Conservation (phyloP, 1,140 invertebrate genomes). For the Philopotamus ludificatus region DNA sequence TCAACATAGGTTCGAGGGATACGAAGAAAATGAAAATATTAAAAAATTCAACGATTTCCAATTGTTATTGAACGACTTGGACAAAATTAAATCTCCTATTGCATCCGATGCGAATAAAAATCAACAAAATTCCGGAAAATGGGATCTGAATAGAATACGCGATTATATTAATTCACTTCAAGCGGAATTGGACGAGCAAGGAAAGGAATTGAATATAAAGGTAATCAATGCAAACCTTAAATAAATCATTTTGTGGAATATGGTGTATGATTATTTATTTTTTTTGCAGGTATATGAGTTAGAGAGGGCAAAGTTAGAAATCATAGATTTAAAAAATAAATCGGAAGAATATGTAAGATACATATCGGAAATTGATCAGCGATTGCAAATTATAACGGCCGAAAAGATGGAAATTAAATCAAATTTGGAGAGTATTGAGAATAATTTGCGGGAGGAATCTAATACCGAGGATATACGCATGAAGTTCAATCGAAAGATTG, state of each 20-base stretch:
- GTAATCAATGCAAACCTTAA: slow-evolving; percentile 40
- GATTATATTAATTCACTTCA: slow-evolving; percentile 61
- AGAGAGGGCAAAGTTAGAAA: slow-evolving; percentile 52
- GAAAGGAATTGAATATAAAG: slow-evolving; percentile 54
- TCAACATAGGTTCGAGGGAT: slow-evolving; percentile 48
- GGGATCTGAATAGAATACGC: slow-evolving; percentile 49
- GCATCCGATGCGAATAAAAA: slow-evolving; percentile 44
- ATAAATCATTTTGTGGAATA: background rate
- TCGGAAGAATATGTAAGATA: slow-evolving; percentile 44
- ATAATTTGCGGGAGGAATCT: slow-evolving; percentile 36
- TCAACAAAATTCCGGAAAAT: slow-evolving; percentile 47
- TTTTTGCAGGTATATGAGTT: slow-evolving; percentile 51
- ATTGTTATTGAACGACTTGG: slow-evolving; percentile 48
- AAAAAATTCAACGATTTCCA: slow-evolving; percentile 46
- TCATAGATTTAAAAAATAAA: slow-evolving; percentile 48
- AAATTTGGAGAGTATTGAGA: slow-evolving; percentile 47
- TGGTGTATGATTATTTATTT: background rate
- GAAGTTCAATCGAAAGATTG: slow-evolving; percentile 42
- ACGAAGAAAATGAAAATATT: slow-evolving; percentile 52
- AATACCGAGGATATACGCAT: slow-evolving; percentile 33
- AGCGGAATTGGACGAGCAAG: slow-evolving; percentile 57
- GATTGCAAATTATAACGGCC: slow-evolving; percentile 55
- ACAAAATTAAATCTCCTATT: slow-evolving; percentile 31
- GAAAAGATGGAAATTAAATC: slow-evolving; percentile 52
- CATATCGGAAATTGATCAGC: slow-evolving; percentile 54